phyloP scores from a whole-genome alignment of 2,113 vertebrate species.

The Bubo blakistoni region DNA sequence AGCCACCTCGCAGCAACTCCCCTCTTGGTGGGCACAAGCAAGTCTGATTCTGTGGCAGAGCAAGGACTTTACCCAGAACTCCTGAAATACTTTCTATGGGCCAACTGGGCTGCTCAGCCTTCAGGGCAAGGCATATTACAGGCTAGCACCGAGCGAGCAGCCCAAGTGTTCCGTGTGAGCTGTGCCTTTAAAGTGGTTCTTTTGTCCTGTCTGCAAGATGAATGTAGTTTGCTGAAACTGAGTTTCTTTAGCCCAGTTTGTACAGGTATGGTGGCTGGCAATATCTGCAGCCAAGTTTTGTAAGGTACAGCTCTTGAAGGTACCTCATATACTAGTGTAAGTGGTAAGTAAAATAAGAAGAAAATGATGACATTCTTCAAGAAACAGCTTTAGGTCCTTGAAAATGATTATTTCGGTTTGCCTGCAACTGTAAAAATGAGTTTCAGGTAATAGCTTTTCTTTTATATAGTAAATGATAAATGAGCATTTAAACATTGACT shows the following conservation, averaged over 20 bases:
- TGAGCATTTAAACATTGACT: conserved; percentile 77
- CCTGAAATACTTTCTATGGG: neutral
- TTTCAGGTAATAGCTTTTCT: conserved; percentile 82
- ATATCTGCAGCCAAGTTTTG: conserved; percentile 47
- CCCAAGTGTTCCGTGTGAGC: neutral
- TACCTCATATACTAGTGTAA: conserved; percentile 69
- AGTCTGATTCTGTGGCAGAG: neutral
- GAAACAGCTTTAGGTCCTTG: conserved; percentile 80
- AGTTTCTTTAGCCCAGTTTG: neutral
- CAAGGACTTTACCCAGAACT: neutral
- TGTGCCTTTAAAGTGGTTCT: conserved; percentile 6
- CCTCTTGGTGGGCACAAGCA: neutral
- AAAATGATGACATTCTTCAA: conserved; percentile 81
- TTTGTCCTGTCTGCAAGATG: conserved; percentile 52
- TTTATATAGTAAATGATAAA: conserved; percentile 81
- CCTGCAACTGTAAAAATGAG: conserved; percentile 79
- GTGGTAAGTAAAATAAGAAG: conserved; percentile 76
- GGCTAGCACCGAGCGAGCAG: neutral
- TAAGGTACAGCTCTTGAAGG: conserved; percentile 56
- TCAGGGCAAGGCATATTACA: neutral
- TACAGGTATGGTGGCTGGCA: conserved; percentile 19
- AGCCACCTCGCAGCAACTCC: neutral
- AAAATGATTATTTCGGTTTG: conserved; percentile 80
- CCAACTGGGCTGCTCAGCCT: neutral
- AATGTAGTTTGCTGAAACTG: conserved; percentile 13